Conservation (phyloP, 2,888 invertebrate genomes). For the Horisme vitalbata region DNA sequence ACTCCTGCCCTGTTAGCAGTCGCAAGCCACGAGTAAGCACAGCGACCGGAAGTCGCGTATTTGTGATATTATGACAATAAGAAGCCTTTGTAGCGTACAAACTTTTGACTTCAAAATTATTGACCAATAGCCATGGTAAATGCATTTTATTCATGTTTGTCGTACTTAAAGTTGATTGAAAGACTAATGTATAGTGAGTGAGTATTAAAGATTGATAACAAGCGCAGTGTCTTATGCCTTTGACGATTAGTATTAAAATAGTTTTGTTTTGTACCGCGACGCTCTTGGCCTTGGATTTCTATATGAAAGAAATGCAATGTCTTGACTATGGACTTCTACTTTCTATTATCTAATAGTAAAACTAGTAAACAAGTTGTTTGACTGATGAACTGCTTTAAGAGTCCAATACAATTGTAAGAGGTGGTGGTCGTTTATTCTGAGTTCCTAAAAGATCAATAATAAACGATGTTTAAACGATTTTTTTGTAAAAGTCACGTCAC, state of each 20-base stretch:
- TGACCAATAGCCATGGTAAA: slow-evolving; percentile 36
- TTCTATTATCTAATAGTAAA: background rate
- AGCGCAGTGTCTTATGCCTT: slow-evolving; percentile 64
- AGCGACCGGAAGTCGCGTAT: slow-evolving; percentile 18
- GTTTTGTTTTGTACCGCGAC: slow-evolving; percentile 47
- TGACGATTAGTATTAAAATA: slow-evolving; percentile 67
- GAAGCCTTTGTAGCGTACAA: slow-evolving; percentile 52
- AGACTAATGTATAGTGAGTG: slow-evolving; percentile 62
- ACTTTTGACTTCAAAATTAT: slow-evolving; percentile 43
- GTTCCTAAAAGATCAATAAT: no score
- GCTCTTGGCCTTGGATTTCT: slow-evolving; percentile 40
- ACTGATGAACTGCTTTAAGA: no score
- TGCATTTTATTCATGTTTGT: slow-evolving; percentile 42
- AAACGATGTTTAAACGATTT: no score
- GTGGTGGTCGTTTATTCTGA: no score
- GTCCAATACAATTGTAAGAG: no score
- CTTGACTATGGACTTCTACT: background rate
- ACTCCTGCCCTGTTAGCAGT: slow-evolving; percentile 21
- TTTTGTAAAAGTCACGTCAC: no score
- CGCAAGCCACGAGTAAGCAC: no score
- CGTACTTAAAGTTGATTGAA: slow-evolving; percentile 66
- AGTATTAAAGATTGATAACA: slow-evolving; percentile 57
- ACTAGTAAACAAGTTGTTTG: no score
- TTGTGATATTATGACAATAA: slow-evolving; percentile 78
- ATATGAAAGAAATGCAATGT: background rate